phyloP scores from a whole-genome alignment of 2,797 vertebrate genomes.

The Chaenodraco wilsoni region DNA sequence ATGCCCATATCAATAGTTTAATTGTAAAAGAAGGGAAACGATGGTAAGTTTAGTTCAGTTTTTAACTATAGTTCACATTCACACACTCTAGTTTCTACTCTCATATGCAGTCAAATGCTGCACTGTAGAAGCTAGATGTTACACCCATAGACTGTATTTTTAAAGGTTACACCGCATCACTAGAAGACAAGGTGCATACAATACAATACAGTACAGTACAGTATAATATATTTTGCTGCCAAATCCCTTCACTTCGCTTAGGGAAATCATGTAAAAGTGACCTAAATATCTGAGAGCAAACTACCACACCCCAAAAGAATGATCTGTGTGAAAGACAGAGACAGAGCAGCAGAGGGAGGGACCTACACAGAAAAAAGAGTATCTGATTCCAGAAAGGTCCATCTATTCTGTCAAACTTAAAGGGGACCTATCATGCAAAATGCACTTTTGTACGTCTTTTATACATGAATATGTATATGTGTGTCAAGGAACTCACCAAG shows the following conservation, averaged over 20 bases:
- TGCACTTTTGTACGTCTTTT: no score
- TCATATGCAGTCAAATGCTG: not conserved
- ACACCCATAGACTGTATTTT: not conserved
- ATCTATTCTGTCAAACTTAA: constrained; percentile 2
- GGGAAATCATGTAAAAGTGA: constrained; percentile 13
- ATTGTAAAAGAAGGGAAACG: not conserved
- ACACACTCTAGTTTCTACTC: not conserved
- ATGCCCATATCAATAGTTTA: not conserved
- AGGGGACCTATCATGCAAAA: no score
- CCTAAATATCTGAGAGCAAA: not conserved
- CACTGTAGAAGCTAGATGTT: not conserved
- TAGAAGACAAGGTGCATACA: not conserved
- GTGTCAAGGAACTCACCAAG: no score
- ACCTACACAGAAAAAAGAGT: not conserved
- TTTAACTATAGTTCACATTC: not conserved
- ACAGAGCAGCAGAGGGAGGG: not conserved
- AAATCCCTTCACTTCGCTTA: not conserved
- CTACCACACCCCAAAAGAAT: not conserved
- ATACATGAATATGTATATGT: no score
- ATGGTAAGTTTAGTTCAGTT: not conserved
- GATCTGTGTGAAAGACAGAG: not conserved
- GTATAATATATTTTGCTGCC: not conserved
- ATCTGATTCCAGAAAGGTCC: constrained; percentile 15
- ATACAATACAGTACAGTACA: not conserved
- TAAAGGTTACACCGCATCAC: not conserved